These are phyloP conservation scores for Mimumesa dahlbomi DNA, from an alignment of 2,888 invertebrate genomes.

Conservation along the genomic window DNA sequence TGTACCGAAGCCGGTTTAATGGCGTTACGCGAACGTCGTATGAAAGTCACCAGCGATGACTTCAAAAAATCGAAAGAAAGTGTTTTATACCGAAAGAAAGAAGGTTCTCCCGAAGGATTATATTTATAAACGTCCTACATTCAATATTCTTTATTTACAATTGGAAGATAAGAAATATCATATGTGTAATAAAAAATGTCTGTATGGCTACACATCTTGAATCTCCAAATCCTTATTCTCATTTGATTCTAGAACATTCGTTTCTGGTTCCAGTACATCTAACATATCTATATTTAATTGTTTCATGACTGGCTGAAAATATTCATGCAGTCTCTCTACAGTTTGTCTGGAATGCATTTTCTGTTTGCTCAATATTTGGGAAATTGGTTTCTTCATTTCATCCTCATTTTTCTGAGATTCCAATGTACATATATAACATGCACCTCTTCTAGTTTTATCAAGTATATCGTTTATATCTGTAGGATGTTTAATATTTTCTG, in stretches of 20 bases:
- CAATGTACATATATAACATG: slow-evolving; percentile 70
- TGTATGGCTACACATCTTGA: too few relatives aligned
- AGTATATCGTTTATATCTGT: slow-evolving; percentile 65
- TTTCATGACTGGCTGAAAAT: slow-evolving; percentile 68
- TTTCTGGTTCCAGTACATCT: slow-evolving; percentile 14
- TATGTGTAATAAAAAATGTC: slow-evolving; percentile 41
- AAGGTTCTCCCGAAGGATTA: slow-evolving; percentile 99
- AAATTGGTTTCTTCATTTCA: slow-evolving; percentile 49
- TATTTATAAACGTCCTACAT: slow-evolving; percentile 88
- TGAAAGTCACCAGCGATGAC: slow-evolving; percentile 99
- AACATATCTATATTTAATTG: slow-evolving; percentile 23
- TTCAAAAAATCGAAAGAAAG: slow-evolving; percentile 99
- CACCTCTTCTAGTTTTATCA: slow-evolving; percentile 69
- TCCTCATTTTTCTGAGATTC: slow-evolving; percentile 38
- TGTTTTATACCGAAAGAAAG: slow-evolving; percentile 99
- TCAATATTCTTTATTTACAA: slow-evolving; percentile 53
- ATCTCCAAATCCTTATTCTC: slow-evolving; percentile 13
- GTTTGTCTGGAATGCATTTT: slow-evolving; percentile 62
- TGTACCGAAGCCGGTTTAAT: slow-evolving; percentile 99
- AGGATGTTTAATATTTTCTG: slow-evolving; percentile 62
- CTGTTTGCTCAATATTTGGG: slow-evolving; percentile 71
- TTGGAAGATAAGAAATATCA: slow-evolving; percentile 35
- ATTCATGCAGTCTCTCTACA: slow-evolving; percentile 66
- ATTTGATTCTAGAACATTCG: slow-evolving; percentile 1
- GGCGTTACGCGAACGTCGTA: slow-evolving; percentile 97